phyloP scores from a whole-genome alignment of 2,113 vertebrate genomes.

The Phylloscopus trochiloides region DNA sequence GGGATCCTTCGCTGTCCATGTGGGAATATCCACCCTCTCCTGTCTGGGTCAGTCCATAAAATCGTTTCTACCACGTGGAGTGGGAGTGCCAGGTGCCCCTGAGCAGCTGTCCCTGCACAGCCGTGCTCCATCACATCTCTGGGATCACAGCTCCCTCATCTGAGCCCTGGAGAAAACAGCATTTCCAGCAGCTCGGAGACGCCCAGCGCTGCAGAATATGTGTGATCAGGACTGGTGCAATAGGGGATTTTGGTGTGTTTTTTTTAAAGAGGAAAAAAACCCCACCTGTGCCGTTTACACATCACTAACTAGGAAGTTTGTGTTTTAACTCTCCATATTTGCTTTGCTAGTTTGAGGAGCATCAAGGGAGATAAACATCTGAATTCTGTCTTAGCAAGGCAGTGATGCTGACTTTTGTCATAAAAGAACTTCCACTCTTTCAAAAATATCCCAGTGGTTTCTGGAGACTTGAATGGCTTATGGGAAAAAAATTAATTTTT shows the following conservation, averaged over 20 bases:
- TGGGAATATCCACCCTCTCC: rapidly evolving
- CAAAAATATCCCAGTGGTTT: background rate
- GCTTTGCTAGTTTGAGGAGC: background rate
- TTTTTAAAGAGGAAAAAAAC: too few species aligned
- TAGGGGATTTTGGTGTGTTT: rapidly evolving
- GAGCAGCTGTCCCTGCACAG: background rate
- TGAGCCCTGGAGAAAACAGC: background rate
- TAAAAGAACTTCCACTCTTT: background rate
- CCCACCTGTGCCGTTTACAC: rapidly evolving
- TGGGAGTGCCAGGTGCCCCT: rapidly evolving
- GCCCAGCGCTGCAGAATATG: rapidly evolving
- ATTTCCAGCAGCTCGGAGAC: rapidly evolving
- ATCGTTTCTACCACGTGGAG: rapidly evolving
- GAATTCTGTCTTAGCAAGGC: background rate
- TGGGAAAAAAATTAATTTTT: background rate
- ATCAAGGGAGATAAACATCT: background rate
- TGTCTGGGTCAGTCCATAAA: rapidly evolving
- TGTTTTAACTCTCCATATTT: background rate
- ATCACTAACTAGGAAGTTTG: too few species aligned
- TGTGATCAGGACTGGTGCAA: background rate
- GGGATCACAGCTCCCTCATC: constrained; percentile 14
- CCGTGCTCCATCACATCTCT: rapidly evolving
- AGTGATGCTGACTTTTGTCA: background rate
- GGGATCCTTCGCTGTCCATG: rapidly evolving
- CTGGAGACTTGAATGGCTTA: background rate